These are phyloP conservation scores for Carassius gibelio DNA, from an alignment of 2,113 vertebrate species.

Conservation along the genomic window DNA sequence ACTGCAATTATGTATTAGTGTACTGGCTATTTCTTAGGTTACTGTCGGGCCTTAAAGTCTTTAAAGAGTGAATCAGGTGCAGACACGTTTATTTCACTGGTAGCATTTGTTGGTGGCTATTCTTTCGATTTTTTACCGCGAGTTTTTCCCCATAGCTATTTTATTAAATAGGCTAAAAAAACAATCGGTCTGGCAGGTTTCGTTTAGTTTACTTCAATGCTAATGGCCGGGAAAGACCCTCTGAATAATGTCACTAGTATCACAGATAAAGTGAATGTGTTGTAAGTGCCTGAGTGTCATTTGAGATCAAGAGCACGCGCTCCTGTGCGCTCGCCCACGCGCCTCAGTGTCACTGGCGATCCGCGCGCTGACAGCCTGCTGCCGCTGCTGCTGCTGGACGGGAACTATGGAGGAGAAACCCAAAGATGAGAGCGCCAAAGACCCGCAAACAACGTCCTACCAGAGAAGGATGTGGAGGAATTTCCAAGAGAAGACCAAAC, in stretches of 20 bases:
- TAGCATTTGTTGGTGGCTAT: neutral
- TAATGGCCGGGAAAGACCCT: neutral
- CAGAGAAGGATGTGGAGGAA: slow-evolving; percentile 90
- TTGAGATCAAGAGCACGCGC: slow-evolving; percentile 11
- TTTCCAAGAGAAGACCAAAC: slow-evolving; percentile 86
- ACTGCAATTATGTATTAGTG: neutral
- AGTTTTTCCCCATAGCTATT: neutral
- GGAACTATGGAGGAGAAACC: slow-evolving; percentile 79
- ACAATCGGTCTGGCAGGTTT: neutral
- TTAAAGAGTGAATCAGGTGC: slow-evolving; percentile 24
- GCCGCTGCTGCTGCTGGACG: slow-evolving; percentile 75
- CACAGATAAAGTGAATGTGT: neutral
- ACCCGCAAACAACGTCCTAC: slow-evolving; percentile 77
- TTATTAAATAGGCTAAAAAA: too few species aligned
- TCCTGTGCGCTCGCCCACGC: slow-evolving; percentile 1
- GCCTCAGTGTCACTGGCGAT: slow-evolving; percentile 14
- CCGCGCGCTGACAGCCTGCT: slow-evolving; percentile 32
- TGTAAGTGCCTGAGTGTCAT: neutral
- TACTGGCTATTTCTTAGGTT: neutral
- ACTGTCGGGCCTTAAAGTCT: neutral
- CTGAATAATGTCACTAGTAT: neutral
- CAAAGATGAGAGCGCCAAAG: slow-evolving; percentile 67
- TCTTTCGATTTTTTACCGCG: neutral
- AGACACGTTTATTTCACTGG: neutral
- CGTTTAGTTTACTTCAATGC: neutral